Base-by-base conservation (phyloP, 2,797 vertebrate species). In the Channa striata region DNA sequence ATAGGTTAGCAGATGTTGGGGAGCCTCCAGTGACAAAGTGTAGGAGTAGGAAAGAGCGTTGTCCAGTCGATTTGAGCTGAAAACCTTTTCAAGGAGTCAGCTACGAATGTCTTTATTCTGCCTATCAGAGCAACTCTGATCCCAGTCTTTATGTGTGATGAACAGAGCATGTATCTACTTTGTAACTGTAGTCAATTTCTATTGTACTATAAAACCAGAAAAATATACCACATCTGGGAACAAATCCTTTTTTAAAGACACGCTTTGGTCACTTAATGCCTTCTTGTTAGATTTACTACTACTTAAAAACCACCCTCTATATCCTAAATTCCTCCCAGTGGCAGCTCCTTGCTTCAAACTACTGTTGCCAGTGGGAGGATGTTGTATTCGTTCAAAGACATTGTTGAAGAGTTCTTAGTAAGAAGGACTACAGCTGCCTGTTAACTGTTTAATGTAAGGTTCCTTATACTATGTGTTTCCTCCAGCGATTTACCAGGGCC, bases 1-100 rank as follows among this genome's bases (percentile, higher is more conserved):
- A 79, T 65, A 68, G 46, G 67, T 73, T 83, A 77, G 68, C 86
- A 86, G 82, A 90, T 85, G 83, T 87, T 73, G 34, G 53, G 57
- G 50, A 9, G 46, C 51, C 43, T 53, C 12, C 43, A 70, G 67
- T 56, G 69, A 69, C 72, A 81, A 71, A 71, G 2, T 74, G 82
- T 50, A 63, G 79, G 65, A 62, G 80, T 34, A 61, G 59, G 48
- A 64, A 69, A 66, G 51, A 74, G 67, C 10, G 50, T 37, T 44
- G 19, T 71, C 75, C 70, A 72, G 43, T 37, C 71, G 74, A 74
- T 87, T 78, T 19, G n/a, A 57, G 39, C 16, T 25, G 34, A 48
- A 71, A 59, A 68, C 17, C 8, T 59, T 54, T 39, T 46, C 25
- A 30, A 23, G 72, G 30, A 36, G 58, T 46, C 48, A 12, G 10